A percentile compares a stretch with the other conserved stretches of the same genome.
These are phyloP conservation scores for Gymnothorax javanicus DNA, from an alignment of 2,797 vertebrate genomes.

Conservation along the genomic window DNA sequence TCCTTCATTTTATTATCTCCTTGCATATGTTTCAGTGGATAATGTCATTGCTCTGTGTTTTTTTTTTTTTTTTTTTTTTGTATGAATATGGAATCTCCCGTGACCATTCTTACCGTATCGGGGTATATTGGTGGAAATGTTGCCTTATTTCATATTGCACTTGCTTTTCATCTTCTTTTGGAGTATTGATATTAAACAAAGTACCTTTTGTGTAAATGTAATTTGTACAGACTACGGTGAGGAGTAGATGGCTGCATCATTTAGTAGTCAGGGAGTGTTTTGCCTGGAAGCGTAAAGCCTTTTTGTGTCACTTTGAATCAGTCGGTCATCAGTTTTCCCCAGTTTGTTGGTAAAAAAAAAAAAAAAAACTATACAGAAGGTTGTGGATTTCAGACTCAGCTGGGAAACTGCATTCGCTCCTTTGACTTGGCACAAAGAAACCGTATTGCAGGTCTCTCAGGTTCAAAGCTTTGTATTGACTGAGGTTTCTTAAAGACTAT, in stretches of 20 bases:
- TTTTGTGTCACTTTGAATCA: neutral
- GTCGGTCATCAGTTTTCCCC: neutral
- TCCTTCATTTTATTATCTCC: too few species aligned
- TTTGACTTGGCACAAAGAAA: neutral
- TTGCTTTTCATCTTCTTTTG: neutral
- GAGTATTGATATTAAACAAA: neutral
- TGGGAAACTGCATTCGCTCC: neutral
- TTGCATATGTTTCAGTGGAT: too few species aligned
- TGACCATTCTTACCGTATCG: too few species aligned
- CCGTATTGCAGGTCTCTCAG: neutral
- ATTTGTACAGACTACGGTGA: neutral
- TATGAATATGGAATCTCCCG: too few species aligned
- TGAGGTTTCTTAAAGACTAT: too few species aligned
- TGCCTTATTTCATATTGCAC: neutral
- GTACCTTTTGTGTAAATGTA: neutral
- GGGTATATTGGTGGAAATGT: too few species aligned
- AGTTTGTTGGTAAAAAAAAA: neutral
- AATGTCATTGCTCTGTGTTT: too few species aligned
- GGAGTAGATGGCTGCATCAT: neutral
- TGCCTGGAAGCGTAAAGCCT: neutral
- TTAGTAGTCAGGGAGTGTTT: neutral
- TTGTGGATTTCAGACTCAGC: neutral
- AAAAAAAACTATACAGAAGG: neutral
- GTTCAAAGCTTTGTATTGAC: too few species aligned
- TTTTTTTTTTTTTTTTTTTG: too few species aligned